These are phyloP conservation scores for Indri indri DNA, from an alignment of 2,113 vertebrate genomes.

Conservation along the genomic window DNA sequence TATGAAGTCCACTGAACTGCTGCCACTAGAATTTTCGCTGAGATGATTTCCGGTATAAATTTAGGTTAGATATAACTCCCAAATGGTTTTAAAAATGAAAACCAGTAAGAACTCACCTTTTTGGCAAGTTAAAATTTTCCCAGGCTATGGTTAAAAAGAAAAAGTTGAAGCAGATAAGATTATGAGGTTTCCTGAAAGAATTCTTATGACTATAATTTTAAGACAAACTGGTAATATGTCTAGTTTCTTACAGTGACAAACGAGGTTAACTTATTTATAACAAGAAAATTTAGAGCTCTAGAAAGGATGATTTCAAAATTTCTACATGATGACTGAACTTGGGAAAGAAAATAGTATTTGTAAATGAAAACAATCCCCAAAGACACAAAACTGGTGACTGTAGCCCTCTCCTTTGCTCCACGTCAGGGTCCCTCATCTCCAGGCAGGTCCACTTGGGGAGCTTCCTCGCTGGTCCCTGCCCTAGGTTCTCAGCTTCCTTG, in stretches of 20 bases:
- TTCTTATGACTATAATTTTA: not conserved
- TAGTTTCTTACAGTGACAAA: not conserved
- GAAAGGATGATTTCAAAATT: not conserved
- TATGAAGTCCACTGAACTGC: not conserved
- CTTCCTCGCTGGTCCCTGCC: not conserved
- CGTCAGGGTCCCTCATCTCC: fast-evolving
- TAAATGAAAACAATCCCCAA: not conserved
- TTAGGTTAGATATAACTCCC: not conserved
- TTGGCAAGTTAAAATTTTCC: not conserved
- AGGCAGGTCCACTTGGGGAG: not conserved
- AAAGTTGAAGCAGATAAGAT: not conserved
- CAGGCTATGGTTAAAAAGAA: not conserved
- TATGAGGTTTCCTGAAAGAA: not conserved
- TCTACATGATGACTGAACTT: not conserved
- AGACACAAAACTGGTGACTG: fast-evolving
- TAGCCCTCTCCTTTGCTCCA: too few relatives aligned
- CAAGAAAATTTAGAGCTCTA: not conserved
- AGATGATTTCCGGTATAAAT: not conserved
- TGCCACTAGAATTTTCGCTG: not conserved
- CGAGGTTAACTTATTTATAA: not conserved
- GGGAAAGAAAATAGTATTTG: not conserved
- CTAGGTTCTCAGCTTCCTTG: too few relatives aligned
- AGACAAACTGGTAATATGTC: not conserved
- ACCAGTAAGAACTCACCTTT: not conserved
- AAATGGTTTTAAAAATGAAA: slow-evolving; percentile 5